Conservation (phyloP, 2,113 vertebrate species). For the Corythoichthys haematopterus region DNA sequence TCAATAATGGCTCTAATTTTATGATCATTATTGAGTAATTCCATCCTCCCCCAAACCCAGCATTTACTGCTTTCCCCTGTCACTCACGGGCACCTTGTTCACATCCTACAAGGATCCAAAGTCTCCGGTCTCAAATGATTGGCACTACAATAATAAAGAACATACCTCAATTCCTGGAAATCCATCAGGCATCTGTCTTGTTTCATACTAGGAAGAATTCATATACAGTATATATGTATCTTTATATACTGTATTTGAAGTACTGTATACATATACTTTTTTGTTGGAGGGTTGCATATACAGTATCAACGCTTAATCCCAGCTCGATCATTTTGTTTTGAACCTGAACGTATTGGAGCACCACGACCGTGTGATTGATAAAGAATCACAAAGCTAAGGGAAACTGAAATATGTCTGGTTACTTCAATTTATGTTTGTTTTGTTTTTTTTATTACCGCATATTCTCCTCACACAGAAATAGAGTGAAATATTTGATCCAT, state of each 20-base stretch:
- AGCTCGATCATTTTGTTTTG: slow-evolving; percentile 72
- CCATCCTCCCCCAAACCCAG: slow-evolving; percentile 52
- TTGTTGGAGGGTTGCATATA: too few species aligned
- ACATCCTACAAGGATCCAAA: slow-evolving; percentile 11
- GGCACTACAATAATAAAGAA: slow-evolving; percentile 3
- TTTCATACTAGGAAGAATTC: neutral
- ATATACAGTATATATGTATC: neutral
- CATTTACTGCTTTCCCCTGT: slow-evolving; percentile 46
- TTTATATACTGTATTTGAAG: neutral
- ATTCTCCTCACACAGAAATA: neutral
- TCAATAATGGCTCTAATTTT: slow-evolving; percentile 77
- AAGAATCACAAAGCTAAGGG: neutral
- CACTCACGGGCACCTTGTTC: slow-evolving; percentile 33
- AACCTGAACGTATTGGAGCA: slow-evolving; percentile 50
- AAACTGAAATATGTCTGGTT: slow-evolving; percentile 15
- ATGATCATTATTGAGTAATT: slow-evolving; percentile 77
- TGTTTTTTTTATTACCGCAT: slow-evolving; percentile 13
- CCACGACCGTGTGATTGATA: slow-evolving; percentile 25
- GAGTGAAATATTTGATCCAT: slow-evolving; percentile 18
- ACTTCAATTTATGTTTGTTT: slow-evolving; percentile 21
- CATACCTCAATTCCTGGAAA: slow-evolving; percentile 26
- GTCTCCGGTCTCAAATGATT: slow-evolving; percentile 16
- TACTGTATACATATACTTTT: too few species aligned
- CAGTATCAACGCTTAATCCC: slow-evolving; percentile 1
- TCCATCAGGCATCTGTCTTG: neutral